These are phyloP conservation scores for Beaufortia kweichowensis DNA, from an alignment of 2,113 vertebrate genomes.

Conservation along the genomic window DNA sequence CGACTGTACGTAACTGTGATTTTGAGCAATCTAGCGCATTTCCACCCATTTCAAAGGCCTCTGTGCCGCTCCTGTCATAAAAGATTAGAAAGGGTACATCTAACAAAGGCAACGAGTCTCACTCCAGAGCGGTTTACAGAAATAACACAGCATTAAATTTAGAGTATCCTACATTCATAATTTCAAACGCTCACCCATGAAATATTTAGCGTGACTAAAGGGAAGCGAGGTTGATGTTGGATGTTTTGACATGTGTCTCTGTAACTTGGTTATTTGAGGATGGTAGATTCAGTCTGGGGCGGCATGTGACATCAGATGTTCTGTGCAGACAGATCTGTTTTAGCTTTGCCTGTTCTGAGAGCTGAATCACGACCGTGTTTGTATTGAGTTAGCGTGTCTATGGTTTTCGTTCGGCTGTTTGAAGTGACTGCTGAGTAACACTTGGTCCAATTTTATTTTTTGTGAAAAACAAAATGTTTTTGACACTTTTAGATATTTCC, in stretches of 20 bases:
- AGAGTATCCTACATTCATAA: conserved; percentile 26
- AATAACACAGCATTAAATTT: conserved; percentile 42
- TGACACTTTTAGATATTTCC: conserved; percentile 4
- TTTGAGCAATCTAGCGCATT: conserved; percentile 28
- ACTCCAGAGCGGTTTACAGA: conserved; percentile 42
- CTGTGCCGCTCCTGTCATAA: conserved; percentile 35
- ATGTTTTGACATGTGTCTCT: conserved; percentile 44
- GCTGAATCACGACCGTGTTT: conserved; percentile 21
- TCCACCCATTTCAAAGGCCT: conserved; percentile 22
- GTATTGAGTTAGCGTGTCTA: conserved; percentile 13
- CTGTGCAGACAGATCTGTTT: conserved; percentile 21
- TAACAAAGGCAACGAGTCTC: conserved; percentile 24
- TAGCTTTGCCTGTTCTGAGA: conserved; percentile 11
- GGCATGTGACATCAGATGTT: conserved; percentile 1
- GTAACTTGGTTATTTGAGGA: conserved; percentile 37
- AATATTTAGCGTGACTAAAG: conserved; percentile 55
- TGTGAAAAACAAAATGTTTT: conserved; percentile 22
- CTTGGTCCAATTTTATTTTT: conserved; percentile 12
- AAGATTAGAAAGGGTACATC: conserved; percentile 33
- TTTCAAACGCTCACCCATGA: conserved; percentile 36
- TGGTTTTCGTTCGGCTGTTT: conserved; percentile 11
- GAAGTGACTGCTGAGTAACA: conserved; percentile 32
- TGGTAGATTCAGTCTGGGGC: conserved; percentile 28
- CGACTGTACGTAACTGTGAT: conserved; percentile 18
- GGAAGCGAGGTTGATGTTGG: conserved; percentile 29